Conservation (phyloP, 2,888 invertebrate species). For the Smittia sp. region DNA sequence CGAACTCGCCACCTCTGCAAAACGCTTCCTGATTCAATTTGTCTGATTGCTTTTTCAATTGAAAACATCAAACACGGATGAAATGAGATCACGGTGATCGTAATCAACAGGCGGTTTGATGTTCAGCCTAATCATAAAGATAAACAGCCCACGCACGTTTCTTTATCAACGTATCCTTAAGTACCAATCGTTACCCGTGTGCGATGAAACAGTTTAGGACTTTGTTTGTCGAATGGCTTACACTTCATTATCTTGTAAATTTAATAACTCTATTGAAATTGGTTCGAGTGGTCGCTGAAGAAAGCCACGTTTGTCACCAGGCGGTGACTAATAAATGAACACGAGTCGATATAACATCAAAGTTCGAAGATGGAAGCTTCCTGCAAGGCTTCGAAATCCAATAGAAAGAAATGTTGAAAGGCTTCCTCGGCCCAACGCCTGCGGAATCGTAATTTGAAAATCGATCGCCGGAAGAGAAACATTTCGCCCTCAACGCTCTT, state of each 20-base stretch:
- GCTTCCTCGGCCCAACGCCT: neutral
- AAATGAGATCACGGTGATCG: slow-evolving; percentile 31
- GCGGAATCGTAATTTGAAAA: neutral
- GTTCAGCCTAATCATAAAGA: slow-evolving; percentile 34
- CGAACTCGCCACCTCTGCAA: too few relatives aligned
- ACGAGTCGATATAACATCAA: neutral
- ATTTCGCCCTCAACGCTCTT: neutral
- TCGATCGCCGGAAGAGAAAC: neutral
- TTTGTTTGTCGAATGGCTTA: slow-evolving; percentile 32
- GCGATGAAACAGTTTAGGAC: neutral
- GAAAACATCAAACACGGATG: slow-evolving; percentile 25
- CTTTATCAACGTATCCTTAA: slow-evolving; percentile 11
- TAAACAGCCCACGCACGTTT: slow-evolving; percentile 36
- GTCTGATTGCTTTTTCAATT: slow-evolving; percentile 24
- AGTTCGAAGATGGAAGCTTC: neutral
- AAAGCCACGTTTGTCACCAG: neutral
- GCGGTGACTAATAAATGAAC: slow-evolving; percentile 5
- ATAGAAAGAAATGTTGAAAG: neutral
- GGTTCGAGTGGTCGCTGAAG: too few relatives aligned
- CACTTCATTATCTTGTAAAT: slow-evolving; percentile 20
- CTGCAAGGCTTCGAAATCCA: slow-evolving; percentile 9
- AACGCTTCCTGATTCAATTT: neutral
- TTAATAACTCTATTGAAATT: too few relatives aligned
- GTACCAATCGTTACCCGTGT: slow-evolving; percentile 2
- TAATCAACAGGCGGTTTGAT: slow-evolving; percentile 27